A percentile compares a stretch with the other conserved stretches of the same genome.
Evolutionary conservation across 1,140 invertebrate species (phyloP).

Genomic region (Drosophila azteca): DNA sequence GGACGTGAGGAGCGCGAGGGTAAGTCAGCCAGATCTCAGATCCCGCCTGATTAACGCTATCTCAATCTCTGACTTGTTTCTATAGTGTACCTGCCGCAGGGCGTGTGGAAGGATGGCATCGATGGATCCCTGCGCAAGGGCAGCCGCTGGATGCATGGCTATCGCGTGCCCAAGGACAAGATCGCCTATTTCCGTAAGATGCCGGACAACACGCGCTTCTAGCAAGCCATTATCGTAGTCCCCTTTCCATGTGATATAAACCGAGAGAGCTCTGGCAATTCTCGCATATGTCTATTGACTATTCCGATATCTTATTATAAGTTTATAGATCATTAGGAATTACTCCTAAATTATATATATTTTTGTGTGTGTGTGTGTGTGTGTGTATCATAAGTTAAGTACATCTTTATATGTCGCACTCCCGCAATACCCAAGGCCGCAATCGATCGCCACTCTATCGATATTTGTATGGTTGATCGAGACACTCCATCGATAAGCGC

Average conservation of each 20-base stretch:
- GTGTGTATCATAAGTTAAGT: conserved; percentile 25
- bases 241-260: no score
- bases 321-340: neutral
- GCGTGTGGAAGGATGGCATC: conserved; percentile 95
- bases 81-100: conserved; percentile 92
- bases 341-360: conserved; percentile 10
- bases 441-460: no score
- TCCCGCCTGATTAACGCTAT: no score
- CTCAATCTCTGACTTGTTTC: neutral
- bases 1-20: conserved; percentile 87
- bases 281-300: no score
- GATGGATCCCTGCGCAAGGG: conserved; percentile 93
- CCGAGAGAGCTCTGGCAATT: no score
- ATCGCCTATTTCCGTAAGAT: conserved; percentile 94
- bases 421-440: no score
- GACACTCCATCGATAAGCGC: neutral
- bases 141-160: conserved; percentile 94
- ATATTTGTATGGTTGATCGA: no score
- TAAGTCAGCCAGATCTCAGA: conserved; percentile 43
- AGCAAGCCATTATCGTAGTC: conserved; percentile 61
- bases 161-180: conserved; percentile 90
- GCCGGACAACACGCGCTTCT: conserved; percentile 92
- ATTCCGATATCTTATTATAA: no score
- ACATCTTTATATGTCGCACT: conserved; percentile 11
- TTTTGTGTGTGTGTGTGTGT: conserved; percentile 14